Evolutionary conservation across 2,888 invertebrate genomes (phyloP), one percentile per base, ranked within the genome.

Genomic region (Eilema sororculum): DNA sequence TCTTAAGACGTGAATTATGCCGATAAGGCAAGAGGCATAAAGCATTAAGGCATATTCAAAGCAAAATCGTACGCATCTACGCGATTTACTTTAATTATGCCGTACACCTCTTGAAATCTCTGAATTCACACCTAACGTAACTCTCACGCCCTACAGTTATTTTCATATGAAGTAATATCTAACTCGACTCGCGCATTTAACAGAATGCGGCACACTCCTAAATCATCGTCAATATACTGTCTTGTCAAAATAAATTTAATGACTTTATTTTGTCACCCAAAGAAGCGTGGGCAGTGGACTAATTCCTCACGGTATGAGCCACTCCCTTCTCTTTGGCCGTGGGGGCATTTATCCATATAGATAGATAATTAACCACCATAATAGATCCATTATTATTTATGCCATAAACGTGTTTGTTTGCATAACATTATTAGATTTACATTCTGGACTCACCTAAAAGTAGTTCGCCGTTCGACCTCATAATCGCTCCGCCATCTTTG

Each of bases 401-500:
- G 72, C 72, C 57, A 77, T 73, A 74, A 86, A 85, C 82, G 80
- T 80, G 82, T 85, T 82, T 82, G 81, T 85, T 87, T 86, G 84
- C 82, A 83, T 82, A 82, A 76, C 64, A 65, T 28, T 64, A 67
- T 62, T 80, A 74, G 74, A 87, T 89, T 89, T 89, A 85, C 84
- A 91, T 87, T 87, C 84, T 82, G 78, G 77, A 90, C 94, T 94
- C 82, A 93, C 94, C 92, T 93, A 90, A 89, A 90, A 88, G 82
- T 84, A 75, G 87, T 85, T 87, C 84, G 84, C 82, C 75, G 83
- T 83, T 80, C 83, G 83, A 82, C 85, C 88, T 94, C 93, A 94
- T 94, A 93, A 93, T 89, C 90, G 89, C 82, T 78, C 81, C 85
- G 87, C 87, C 93, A 94, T 94, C 82, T 85, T 90, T 83, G 81